Base-by-base conservation (phyloP, 2,888 invertebrate genomes). In the Amphipyra tragopoginis region DNA sequence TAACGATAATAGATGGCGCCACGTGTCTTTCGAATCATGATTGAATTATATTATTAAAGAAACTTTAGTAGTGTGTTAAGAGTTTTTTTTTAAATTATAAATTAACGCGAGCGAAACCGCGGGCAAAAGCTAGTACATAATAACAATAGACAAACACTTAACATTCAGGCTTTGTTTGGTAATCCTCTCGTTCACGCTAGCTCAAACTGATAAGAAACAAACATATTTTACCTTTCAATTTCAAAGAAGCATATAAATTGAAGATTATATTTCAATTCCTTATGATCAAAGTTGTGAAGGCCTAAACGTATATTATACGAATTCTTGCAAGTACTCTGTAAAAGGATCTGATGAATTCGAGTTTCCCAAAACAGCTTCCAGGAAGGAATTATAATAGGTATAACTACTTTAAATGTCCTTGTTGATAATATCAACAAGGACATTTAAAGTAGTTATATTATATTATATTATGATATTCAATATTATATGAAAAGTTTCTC, bases 331-430 rank as follows among this genome's bases (percentile, higher is more conserved):
- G 48, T 36, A 29, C 14, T 43, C 21, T 6, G 9, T 40, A 38
- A 5, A 13, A 43, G 51, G 45, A 59, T 51, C 40, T 52, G 44
- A 75, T 51, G 56, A 50, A 61, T 62, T 53, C 29, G 47, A 47
- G 51, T 63, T 53, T 50, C 42, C 29, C 15, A 38, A 57, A 50
- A 47, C 40, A 42, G 34, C 21, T 72, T 47, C 49, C 38, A 45
- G 13, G 36, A 9, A 56, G 49, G 49, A 53, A 29, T 54, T 14
- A 21, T 14, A 43, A 70, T 48, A 42, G 48, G 9, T 6, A 53
- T 39, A 14, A 49, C 26, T 52, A 36, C 34, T 43, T 52, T 44
- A 60, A 36, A 49, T 49, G 59, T 53, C n/a, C 47, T 29, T 29
- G 21, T 42, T 58, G 13, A 45, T 50, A n/a, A n/a, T n/a, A n/a